Percentiles rank a stretch among this genome's conserved stretches.
Conservation (phyloP, 1,140 invertebrate species). For the Microvelia longipes region DNA sequence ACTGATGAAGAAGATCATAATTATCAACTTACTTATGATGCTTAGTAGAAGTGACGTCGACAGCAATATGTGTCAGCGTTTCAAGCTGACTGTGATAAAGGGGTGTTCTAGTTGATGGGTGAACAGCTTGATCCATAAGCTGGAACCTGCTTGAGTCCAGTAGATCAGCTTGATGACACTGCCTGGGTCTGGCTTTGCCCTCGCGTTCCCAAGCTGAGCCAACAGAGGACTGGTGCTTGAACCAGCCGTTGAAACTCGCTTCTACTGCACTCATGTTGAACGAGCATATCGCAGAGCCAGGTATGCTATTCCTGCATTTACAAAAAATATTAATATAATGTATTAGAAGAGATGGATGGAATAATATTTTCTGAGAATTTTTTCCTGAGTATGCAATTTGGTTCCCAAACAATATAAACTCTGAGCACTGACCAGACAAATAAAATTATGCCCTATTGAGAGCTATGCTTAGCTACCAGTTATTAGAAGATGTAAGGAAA, state of each 20-base stretch:
- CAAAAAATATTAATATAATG: no score
- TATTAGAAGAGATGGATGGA: no score
- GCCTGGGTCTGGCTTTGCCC: constrained; percentile 30
- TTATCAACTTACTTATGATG: constrained; percentile 34
- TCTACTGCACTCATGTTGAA: constrained; percentile 75
- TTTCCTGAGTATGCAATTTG: not conserved
- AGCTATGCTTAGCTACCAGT: no score
- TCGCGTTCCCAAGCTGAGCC: constrained; percentile 61
- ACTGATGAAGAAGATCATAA: no score
- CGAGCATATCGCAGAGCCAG: constrained; percentile 82
- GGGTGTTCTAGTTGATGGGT: constrained; percentile 50
- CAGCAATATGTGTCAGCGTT: constrained; percentile 59
- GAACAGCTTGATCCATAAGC: constrained; percentile 73
- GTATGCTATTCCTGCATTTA: constrained; percentile 62
- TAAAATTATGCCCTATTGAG: no score
- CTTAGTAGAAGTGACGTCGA: constrained; percentile 57
- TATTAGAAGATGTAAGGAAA: no score
- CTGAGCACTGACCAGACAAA: not conserved
- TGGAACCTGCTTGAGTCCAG: constrained; percentile 65
- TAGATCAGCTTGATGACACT: constrained; percentile 22
- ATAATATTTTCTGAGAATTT: no score
- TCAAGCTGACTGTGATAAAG: constrained; percentile 53
- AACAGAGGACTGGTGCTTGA: constrained; percentile 64
- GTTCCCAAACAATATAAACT: not conserved
- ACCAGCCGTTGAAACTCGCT: constrained; percentile 69